Percentiles rank a stretch among this genome's conserved stretches.
Conservation (phyloP, 2,797 vertebrate species). For the Lacerta viridis region DNA sequence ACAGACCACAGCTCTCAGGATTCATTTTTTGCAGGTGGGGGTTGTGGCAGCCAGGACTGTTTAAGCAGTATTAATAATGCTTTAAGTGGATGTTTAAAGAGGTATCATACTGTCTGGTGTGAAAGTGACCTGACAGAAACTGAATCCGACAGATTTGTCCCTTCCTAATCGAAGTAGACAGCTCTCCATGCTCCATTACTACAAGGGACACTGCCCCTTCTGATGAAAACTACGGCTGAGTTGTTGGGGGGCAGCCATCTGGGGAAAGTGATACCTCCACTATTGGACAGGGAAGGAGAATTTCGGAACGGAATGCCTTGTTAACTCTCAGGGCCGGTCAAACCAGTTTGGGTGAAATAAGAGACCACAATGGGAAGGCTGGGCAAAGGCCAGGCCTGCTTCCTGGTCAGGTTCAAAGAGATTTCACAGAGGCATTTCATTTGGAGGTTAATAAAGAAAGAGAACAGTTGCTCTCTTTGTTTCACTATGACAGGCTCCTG, state of each 20-base stretch:
- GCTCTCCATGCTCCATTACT: too few relatives aligned
- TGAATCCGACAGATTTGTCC: too few relatives aligned
- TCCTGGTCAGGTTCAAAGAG: conserved; percentile 10
- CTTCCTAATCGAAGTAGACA: too few relatives aligned
- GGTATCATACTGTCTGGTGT: too few relatives aligned
- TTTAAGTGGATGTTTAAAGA: too few relatives aligned
- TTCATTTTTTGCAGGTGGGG: too few relatives aligned
- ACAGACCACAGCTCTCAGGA: too few relatives aligned
- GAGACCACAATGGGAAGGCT: background rate
- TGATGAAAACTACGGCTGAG: background rate
- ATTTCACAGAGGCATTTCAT: background rate
- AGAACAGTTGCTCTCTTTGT: background rate
- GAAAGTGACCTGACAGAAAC: too few relatives aligned
- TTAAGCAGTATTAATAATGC: too few relatives aligned
- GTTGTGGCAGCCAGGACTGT: too few relatives aligned
- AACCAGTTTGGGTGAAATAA: conserved; percentile 15
- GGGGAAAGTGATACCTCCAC: background rate
- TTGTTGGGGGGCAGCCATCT: too few relatives aligned
- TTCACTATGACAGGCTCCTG: background rate
- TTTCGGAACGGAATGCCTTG: background rate
- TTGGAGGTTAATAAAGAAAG: background rate
- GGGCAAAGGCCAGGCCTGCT: background rate
- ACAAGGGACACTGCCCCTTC: background rate
- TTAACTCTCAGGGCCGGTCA: background rate
- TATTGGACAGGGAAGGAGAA: background rate